A percentile compares a stretch with the other conserved stretches of the same genome.
Conservation (phyloP, 2,797 vertebrate species). For the Pangasius djambal region DNA sequence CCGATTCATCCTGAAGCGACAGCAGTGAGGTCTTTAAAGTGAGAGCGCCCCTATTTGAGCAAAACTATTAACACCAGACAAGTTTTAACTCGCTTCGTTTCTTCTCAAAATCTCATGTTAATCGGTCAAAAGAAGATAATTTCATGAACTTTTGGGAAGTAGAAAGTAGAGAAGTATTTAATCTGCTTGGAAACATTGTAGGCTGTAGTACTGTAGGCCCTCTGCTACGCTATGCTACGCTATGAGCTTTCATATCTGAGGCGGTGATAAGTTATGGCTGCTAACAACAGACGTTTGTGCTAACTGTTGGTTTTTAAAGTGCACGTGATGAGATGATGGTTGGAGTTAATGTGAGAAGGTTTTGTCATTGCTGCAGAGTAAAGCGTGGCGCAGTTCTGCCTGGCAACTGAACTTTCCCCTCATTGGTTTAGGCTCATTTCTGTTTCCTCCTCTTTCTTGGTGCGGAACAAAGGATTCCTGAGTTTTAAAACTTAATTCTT, state of each 20-base stretch:
- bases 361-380: conserved; percentile 35
- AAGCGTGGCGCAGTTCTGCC: conserved; percentile 79
- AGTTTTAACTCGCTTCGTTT: conserved; percentile 12
- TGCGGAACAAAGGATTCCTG: conserved; percentile 28
- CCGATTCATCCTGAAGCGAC: conserved; percentile 77
- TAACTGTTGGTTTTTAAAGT: background rate
- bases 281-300: background rate
- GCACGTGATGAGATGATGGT: background rate
- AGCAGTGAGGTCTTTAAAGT: conserved; percentile 58
- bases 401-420: conserved; percentile 85
- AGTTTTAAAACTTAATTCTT: conserved; percentile 43
- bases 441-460: conserved; percentile 75
- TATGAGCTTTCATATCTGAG: background rate
- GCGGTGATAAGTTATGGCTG: background rate
- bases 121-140: background rate
- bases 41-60: conserved; percentile 59
- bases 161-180: background rate
- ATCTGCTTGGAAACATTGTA: background rate
- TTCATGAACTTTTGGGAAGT: background rate
- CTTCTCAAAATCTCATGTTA: background rate
- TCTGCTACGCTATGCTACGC: background rate
- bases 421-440: conserved; percentile 83
- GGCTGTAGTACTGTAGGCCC: background rate
- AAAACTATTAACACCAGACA: conserved; percentile 48
- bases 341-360: background rate